Conservation (phyloP, 2,888 invertebrate species). For the Trachelus iudaicus region DNA sequence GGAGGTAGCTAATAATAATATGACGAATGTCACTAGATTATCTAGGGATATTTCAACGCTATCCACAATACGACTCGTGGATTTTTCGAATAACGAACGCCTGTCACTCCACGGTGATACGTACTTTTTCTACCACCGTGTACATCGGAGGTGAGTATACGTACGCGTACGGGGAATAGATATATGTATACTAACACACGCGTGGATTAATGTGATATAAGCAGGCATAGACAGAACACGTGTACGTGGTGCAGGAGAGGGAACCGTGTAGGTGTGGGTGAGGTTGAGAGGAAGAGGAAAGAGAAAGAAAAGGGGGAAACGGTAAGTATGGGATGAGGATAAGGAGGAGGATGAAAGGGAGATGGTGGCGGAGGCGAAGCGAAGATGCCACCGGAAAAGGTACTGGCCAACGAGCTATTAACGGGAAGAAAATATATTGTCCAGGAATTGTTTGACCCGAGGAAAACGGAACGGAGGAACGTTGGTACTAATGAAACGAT, state of each 20-base stretch:
- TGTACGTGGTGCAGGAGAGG: background rate
- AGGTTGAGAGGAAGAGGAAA: slow-evolving; percentile 11
- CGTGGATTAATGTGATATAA: slow-evolving; percentile 43
- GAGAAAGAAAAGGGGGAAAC: slow-evolving; percentile 16
- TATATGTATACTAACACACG: slow-evolving; percentile 28
- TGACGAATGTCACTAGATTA: background rate
- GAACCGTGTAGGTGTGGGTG: slow-evolving; percentile 14
- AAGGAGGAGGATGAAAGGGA: slow-evolving; percentile 21
- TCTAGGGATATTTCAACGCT: background rate
- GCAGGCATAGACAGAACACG: slow-evolving; percentile 29
- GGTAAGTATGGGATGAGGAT: background rate
- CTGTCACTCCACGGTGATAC: background rate
- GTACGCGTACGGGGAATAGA: slow-evolving; percentile 32
- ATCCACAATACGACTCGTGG: background rate
- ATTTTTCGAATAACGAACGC: background rate
- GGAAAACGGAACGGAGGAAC: slow-evolving; percentile 13
- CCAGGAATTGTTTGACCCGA: slow-evolving; percentile 35
- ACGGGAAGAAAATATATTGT: slow-evolving; percentile 49
- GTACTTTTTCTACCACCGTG: slow-evolving; percentile 40
- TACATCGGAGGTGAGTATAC: slow-evolving; percentile 41
- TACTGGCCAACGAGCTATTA: slow-evolving; percentile 52
- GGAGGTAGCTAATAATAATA: background rate
- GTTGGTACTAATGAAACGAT: background rate
- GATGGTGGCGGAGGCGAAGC: slow-evolving; percentile 23
- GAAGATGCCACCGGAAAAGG: slow-evolving; percentile 34